phyloP scores from a whole-genome alignment of 1,140 invertebrate species.

The Drosophila parvula region DNA sequence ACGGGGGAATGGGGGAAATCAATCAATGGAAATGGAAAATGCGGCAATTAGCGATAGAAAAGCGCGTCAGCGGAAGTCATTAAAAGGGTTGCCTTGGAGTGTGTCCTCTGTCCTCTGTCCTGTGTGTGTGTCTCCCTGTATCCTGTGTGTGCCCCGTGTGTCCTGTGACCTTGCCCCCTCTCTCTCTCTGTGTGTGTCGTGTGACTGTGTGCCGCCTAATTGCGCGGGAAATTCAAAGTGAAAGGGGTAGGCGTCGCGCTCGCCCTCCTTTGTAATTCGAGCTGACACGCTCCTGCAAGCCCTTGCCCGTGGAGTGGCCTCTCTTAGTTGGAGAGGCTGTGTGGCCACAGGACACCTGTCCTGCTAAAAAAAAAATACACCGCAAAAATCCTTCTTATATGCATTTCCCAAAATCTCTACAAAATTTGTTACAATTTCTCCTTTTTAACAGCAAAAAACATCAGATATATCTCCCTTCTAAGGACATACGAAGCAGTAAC shows the following conservation, averaged over 20 bases:
- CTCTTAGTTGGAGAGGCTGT: constrained; percentile 2
- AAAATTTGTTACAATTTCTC: background rate
- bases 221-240: constrained; percentile 22
- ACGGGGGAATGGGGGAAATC: constrained; percentile 44
- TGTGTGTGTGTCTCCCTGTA: background rate
- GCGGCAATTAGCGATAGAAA: constrained; percentile 60
- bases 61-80: constrained; percentile 63
- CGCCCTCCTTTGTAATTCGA: constrained; percentile 34
- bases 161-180: constrained; percentile 19
- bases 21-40: constrained; percentile 62
- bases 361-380: background rate
- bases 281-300: constrained; percentile 24
- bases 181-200: background rate
- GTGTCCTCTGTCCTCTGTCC: constrained; percentile 11
- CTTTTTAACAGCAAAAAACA: background rate
- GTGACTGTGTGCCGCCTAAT: constrained; percentile 64
- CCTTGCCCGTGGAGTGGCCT: background rate
- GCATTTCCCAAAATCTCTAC: background rate
- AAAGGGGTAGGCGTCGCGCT: constrained; percentile 16
- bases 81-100: constrained; percentile 68
- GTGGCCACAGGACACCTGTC: constrained; percentile 9
- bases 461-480: background rate
- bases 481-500: background rate
- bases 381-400: too few relatives aligned
- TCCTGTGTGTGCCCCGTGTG: background rate